A percentile compares a stretch with the other conserved stretches of the same genome.
Evolutionary conservation across 2,113 vertebrate genomes (phyloP).

Genomic region (Gobio gobio): DNA sequence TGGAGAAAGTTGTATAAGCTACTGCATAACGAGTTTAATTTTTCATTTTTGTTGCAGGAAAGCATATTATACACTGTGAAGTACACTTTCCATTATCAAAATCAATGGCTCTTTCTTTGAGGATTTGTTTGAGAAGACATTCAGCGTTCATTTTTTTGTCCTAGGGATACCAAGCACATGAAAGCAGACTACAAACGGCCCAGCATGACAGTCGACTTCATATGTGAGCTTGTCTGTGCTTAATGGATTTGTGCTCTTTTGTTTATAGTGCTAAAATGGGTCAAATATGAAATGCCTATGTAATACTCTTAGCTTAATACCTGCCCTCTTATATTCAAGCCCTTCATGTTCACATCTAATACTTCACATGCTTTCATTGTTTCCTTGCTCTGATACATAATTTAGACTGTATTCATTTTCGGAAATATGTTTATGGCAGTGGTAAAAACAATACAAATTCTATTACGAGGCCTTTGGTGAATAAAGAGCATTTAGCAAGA

Average conservation of each 20-base stretch:
- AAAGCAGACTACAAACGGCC: not conserved
- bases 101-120: constrained; percentile 6
- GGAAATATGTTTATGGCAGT: not conserved
- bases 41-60: not conserved
- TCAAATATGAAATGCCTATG: constrained; percentile 20
- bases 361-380: not conserved
- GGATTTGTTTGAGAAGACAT: not conserved
- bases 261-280: constrained; percentile 21
- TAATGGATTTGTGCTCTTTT: constrained; percentile 28
- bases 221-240: constrained; percentile 9
- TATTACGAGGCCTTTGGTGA: not conserved
- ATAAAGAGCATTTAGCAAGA: not conserved
- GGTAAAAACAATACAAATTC: not conserved
- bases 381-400: not conserved
- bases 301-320: constrained; percentile 10
- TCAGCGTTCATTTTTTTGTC: not conserved
- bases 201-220: not conserved
- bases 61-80: not conserved
- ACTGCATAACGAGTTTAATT: not conserved
- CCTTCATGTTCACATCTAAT: constrained; percentile 12
- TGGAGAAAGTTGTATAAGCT: not conserved
- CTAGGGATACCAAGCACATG: not conserved
- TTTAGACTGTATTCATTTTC: not conserved
- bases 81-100: constrained; percentile 3
- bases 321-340: not conserved